A percentile compares a stretch with the other conserved stretches of the same genome.
phyloP scores from a whole-genome alignment of 2,888 invertebrate genomes.

The Tipula lateralis region DNA sequence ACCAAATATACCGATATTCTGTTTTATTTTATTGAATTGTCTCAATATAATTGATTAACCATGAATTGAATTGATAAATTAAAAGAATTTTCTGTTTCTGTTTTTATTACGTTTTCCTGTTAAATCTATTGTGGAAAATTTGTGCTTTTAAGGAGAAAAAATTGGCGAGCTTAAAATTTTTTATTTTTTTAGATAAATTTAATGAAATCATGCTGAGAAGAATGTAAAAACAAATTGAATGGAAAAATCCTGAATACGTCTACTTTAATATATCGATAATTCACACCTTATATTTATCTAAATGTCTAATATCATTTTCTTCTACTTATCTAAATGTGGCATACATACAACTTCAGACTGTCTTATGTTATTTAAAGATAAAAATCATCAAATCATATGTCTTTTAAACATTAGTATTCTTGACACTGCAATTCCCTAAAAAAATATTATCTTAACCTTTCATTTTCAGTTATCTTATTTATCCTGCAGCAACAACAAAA shows the following conservation, averaged over 20 bases:
- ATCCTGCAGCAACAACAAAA: not conserved
- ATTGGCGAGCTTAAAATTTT: not conserved
- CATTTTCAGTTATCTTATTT: not conserved
- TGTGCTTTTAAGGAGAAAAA: not conserved
- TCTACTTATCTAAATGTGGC: not conserved
- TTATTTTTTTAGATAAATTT: not conserved
- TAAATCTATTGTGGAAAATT: not conserved
- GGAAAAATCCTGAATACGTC: not conserved
- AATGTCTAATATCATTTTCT: not conserved
- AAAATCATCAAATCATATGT: not conserved
- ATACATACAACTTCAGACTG: not conserved
- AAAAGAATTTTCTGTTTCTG: not conserved
- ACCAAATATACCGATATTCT: not conserved
- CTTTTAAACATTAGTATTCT: not conserved
- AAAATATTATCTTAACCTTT: not conserved
- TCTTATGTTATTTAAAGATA: not conserved
- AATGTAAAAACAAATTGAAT: too few relatives aligned
- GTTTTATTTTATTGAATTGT: not conserved
- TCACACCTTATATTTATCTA: not conserved
- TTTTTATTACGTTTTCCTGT: not conserved
- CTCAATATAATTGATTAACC: conserved; percentile 15
- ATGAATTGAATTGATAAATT: conserved; percentile 11
- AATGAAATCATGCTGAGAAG: too few relatives aligned
- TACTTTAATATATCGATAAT: not conserved
- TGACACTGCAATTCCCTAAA: not conserved